Percentiles rank a stretch among this genome's conserved stretches.
Conservation (phyloP, 2,797 vertebrate genomes). For the Melanotaenia maccullochi region DNA sequence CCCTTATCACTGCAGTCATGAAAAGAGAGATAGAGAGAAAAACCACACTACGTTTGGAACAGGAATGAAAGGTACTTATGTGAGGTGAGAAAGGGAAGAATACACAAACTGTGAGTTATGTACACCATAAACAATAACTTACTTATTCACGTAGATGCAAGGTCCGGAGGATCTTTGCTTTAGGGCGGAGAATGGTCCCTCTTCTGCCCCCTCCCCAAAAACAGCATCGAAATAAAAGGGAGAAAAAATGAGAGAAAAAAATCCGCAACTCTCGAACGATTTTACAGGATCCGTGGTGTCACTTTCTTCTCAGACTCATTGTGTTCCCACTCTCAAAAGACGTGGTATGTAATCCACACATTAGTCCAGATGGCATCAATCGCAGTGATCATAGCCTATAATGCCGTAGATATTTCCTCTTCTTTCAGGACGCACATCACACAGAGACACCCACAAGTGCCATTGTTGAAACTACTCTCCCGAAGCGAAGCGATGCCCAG, state of each 20-base stretch:
- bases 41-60: constrained; percentile 6
- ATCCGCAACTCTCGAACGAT: constrained; percentile 88
- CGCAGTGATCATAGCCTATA: constrained; percentile 48
- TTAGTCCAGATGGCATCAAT: constrained; percentile 60
- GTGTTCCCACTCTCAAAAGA: constrained; percentile 70
- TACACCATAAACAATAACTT: constrained; percentile 70
- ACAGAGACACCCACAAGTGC: constrained; percentile 73
- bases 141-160: constrained; percentile 73
- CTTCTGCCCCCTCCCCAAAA: constrained; percentile 67
- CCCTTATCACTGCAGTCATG: constrained; percentile 3
- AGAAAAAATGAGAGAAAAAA: constrained; percentile 85
- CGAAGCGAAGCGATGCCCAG: constrained; percentile 34
- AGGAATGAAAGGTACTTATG: constrained; percentile 10
- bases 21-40: not conserved
- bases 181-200: constrained; percentile 57
- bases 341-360: constrained; percentile 75
- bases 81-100: constrained; percentile 7
- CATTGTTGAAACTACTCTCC: constrained; percentile 62
- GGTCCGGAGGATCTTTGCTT: constrained; percentile 56
- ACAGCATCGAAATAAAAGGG: constrained; percentile 60
- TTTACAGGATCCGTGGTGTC: constrained; percentile 82
- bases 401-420: constrained; percentile 59
- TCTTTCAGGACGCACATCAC: constrained; percentile 54
- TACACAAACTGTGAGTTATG: constrained; percentile 1
- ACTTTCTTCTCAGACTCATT: constrained; percentile 71